Conservation (phyloP, 2,113 vertebrate genomes). For the Daphoenositta chrysoptera region DNA sequence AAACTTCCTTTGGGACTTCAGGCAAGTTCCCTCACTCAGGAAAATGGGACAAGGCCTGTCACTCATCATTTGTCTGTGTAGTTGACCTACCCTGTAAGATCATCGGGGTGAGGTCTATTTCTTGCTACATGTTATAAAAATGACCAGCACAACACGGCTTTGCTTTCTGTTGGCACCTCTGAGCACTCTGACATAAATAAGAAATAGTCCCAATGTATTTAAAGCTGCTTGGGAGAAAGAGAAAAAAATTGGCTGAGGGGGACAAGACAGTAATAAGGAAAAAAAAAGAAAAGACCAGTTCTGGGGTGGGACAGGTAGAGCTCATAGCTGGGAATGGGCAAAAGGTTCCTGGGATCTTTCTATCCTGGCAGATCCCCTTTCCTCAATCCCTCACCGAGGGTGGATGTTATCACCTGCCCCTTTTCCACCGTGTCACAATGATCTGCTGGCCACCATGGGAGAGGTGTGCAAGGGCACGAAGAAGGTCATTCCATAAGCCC, state of each 20-base stretch:
- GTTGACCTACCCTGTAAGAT: background rate
- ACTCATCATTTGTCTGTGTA: background rate
- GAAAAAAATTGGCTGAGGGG: accelerated
- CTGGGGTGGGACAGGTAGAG: background rate
- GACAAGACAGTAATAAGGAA: background rate
- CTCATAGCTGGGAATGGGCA: background rate
- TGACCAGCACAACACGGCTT: background rate
- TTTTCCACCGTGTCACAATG: background rate
- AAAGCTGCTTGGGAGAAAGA: background rate
- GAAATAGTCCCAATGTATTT: background rate
- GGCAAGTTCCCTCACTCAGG: background rate
- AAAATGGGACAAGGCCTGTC: background rate
- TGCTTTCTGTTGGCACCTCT: background rate
- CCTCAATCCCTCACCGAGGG: background rate
- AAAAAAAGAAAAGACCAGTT: background rate
- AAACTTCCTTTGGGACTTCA: background rate
- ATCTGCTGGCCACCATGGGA: background rate
- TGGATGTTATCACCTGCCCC: background rate
- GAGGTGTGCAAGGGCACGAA: background rate
- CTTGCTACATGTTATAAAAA: background rate
- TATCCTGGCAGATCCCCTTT: background rate
- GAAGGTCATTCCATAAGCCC: background rate
- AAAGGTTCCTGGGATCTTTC: background rate
- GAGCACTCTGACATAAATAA: background rate
- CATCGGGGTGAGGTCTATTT: background rate